Evolutionary conservation across 2,888 invertebrate species (phyloP).

Genomic region (Agapostemon virescens): DNA sequence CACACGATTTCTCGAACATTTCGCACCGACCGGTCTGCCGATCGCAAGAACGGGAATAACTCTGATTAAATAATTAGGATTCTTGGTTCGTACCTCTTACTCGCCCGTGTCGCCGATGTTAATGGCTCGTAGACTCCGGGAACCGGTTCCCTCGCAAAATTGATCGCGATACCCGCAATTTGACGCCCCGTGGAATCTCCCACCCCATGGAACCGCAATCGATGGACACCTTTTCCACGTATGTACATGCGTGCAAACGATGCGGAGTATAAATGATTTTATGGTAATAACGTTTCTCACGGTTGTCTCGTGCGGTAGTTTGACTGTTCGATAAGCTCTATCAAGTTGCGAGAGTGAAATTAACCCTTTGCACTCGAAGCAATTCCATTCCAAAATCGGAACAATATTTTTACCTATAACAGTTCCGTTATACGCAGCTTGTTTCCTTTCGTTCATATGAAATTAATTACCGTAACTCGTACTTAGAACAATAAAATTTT

Average conservation of each 20-base stretch:
- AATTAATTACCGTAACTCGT: too few relatives aligned
- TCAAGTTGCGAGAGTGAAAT: too few relatives aligned
- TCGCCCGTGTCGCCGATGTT: conserved; percentile 36
- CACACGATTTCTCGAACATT: conserved; percentile 24
- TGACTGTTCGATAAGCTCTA: background rate
- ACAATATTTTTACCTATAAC: too few relatives aligned
- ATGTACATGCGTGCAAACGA: background rate
- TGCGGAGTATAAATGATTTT: conserved; percentile 9
- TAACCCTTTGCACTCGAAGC: too few relatives aligned
- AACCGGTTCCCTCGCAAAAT: conserved; percentile 55
- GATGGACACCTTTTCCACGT: background rate
- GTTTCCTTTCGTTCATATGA: too few relatives aligned
- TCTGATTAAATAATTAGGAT: conserved; percentile 58
- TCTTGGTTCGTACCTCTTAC: conserved; percentile 31
- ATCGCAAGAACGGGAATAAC: conserved; percentile 24
- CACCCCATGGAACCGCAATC: background rate
- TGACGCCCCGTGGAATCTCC: conserved; percentile 23
- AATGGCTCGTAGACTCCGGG: conserved; percentile 18
- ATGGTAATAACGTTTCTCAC: background rate
- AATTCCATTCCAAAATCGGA: too few relatives aligned
- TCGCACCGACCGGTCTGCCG: conserved; percentile 6
- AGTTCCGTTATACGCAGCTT: too few relatives aligned
- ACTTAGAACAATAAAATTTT: too few relatives aligned
- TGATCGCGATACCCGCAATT: conserved; percentile 40
- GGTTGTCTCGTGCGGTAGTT: background rate